Evolutionary conservation across 1,140 invertebrate species (phyloP), one percentile per base, ranked within the genome.

Genomic region (Diorhabda sublineata): DNA sequence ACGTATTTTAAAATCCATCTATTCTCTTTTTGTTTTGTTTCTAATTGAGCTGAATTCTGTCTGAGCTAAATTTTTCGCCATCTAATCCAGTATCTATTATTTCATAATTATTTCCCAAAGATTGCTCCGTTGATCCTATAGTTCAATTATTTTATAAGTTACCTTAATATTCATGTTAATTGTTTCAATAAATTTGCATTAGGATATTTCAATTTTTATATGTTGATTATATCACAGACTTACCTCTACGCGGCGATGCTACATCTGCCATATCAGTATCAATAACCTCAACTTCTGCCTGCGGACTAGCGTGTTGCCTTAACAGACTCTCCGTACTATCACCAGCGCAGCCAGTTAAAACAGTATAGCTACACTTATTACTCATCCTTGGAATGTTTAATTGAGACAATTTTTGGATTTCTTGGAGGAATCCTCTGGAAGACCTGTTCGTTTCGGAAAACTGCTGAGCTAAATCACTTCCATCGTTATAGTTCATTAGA

Each of bases 381-480:
- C 87, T 88, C 2, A 91, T 80, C 62, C 88, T 83, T 0, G 90
- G 88, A 45, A 91, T 81, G 79, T 91, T 91, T 68, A 91, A 86
- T 73, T 90, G 87, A 3, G 90, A 91, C 3, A 92, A 76, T 78
- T 91, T 91, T 2, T 89, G 88, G 47, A 92, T 91, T 76, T 92
- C 90, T 58, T 87, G 86, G 0, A 77, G 68, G 60, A 77, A 75
- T 68, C 75, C 73, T 57, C 69, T 76, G 66, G 71, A 67, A 67
- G 71, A 45, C 45, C 67, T 69, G 45, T 71, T 68, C 6, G 72
- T 66, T 57, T 76, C 76, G 4, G 65, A 60, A 11, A 72, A 69
- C 42, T 76, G 70, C 59, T 77, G 71, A 3, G 71, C 70, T 57
- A 76, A 69, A 43, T 74, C 74, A 58, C 71, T 74, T 41, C 70